Evolutionary conservation across 2,113 vertebrate species (phyloP).

Genomic region (Leptocoma aspasia): DNA sequence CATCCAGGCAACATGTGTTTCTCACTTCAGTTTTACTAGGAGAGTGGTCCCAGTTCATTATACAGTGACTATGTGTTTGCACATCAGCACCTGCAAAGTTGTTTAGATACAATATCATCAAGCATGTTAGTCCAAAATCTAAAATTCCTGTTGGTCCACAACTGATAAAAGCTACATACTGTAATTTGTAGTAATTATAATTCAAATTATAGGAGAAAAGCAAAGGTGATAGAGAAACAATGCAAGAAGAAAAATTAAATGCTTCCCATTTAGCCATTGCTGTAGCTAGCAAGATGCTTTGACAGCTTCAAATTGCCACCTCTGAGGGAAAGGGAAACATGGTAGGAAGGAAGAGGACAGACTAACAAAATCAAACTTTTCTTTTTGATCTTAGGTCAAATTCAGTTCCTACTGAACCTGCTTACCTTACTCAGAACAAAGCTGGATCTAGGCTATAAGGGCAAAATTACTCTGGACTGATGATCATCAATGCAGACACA

Average conservation of each 20-base stretch:
- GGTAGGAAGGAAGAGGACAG: neutral
- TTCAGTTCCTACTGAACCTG: neutral
- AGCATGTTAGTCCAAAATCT: constrained; percentile 5
- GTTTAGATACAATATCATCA: neutral
- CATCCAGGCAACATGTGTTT: neutral
- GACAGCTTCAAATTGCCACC: neutral
- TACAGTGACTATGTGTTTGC: neutral
- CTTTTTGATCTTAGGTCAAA: neutral
- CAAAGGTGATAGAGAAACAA: neutral
- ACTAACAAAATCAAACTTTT: neutral
- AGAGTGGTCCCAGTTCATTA: neutral
- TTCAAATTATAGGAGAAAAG: neutral
- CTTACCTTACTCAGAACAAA: neutral
- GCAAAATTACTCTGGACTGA: neutral
- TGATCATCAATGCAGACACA: neutral
- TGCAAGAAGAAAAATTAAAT: neutral
- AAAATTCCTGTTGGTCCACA: neutral
- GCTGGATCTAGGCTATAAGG: neutral
- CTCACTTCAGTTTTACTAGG: neutral
- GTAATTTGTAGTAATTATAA: neutral
- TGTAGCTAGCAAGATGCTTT: neutral
- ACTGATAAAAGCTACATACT: neutral
- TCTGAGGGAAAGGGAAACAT: neutral
- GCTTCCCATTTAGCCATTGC: neutral
- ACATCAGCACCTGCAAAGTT: neutral